These are phyloP conservation scores for Calliopum simillimum DNA, from an alignment of 2,888 invertebrate genomes.

Conservation along the genomic window DNA sequence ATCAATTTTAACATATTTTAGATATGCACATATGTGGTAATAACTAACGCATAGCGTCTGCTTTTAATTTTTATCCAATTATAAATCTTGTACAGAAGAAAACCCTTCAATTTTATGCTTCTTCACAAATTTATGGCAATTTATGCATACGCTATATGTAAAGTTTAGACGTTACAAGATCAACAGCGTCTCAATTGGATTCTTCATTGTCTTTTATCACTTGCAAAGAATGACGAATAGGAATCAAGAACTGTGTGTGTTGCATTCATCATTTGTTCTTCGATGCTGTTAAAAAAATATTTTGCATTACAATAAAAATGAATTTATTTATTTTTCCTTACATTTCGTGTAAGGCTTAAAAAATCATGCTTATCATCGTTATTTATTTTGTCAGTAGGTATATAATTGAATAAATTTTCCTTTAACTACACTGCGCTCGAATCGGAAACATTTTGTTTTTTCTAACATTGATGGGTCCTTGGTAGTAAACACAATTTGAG, in stretches of 20 bases:
- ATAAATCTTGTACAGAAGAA: not conserved
- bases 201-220: slow-evolving; percentile 25
- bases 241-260: not conserved
- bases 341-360: too few species aligned
- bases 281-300: slow-evolving; percentile 7
- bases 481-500: too few species aligned
- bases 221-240: not conserved
- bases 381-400: too few species aligned
- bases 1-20: not conserved
- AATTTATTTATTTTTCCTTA: too few species aligned
- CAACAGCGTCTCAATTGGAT: slow-evolving; percentile 19
- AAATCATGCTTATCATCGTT: too few species aligned
- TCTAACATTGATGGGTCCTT: too few species aligned
- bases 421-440: too few species aligned
- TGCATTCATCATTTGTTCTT: slow-evolving; percentile 7
- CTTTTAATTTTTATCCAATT: slow-evolving; percentile 15
- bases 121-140: slow-evolving; percentile 20
- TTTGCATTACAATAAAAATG: slow-evolving; percentile 27
- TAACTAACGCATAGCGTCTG: not conserved
- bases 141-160: slow-evolving; percentile 20
- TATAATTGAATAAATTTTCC: too few species aligned
- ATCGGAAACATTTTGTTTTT: too few species aligned
- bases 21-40: not conserved
- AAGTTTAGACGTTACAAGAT: slow-evolving; percentile 3
- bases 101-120: not conserved